phyloP scores from a whole-genome alignment of 1,140 invertebrate species.

The Drosophila carrolli region DNA sequence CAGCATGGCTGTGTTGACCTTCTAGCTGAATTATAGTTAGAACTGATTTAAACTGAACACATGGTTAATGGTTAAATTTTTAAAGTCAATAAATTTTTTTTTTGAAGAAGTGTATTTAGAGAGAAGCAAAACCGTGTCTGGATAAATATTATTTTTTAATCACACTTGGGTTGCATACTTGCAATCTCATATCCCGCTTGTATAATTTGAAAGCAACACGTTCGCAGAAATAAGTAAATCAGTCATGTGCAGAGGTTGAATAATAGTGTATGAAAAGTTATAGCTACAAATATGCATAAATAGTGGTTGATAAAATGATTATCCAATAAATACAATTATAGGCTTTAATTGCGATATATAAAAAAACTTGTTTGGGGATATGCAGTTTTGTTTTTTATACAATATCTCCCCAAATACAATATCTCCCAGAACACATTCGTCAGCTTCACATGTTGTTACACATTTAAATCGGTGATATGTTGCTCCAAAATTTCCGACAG shows the following conservation, averaged over 20 bases:
- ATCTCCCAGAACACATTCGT: too few relatives aligned
- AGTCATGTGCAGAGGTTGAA: constrained; percentile 7
- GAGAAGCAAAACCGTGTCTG: too few relatives aligned
- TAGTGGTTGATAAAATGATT: not conserved
- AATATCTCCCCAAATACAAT: too few relatives aligned
- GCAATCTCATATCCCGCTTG: not conserved
- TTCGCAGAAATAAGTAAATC: not conserved
- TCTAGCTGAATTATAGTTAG: constrained; percentile 2
- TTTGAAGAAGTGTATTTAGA: too few relatives aligned
- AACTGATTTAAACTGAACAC: not conserved
- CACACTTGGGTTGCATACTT: not conserved
- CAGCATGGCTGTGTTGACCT: constrained; percentile 3
- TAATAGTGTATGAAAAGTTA: constrained; percentile 1
- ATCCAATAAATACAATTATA: not conserved
- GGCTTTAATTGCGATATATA: not conserved
- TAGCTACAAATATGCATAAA: not conserved
- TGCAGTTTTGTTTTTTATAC: too few relatives aligned
- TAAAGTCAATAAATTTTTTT: too few relatives aligned
- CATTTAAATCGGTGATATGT: not conserved
- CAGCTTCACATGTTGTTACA: not conserved
- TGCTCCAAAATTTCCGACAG: constrained; percentile 3
- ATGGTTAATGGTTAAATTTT: not conserved
- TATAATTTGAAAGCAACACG: constrained; percentile 1
- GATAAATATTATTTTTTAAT: not conserved
- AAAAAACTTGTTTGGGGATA: not conserved